These are phyloP conservation scores for Romanogobio albipinnatus DNA, from an alignment of 2,113 vertebrate species.

Conservation along the genomic window DNA sequence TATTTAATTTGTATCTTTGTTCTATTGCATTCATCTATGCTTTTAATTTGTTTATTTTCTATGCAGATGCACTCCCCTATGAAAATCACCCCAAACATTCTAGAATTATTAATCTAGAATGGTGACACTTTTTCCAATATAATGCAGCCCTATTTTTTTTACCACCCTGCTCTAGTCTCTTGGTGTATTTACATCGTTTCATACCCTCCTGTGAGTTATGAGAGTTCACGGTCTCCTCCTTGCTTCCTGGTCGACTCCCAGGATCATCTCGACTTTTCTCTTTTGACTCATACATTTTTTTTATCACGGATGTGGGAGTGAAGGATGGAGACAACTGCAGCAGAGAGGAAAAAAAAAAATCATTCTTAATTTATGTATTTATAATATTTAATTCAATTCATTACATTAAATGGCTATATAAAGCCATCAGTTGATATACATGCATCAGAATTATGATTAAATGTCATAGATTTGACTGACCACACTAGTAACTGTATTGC, in stretches of 20 bases:
- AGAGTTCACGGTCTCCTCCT: slow-evolving; percentile 80
- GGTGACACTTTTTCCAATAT: neutral
- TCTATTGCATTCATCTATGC: too few species aligned
- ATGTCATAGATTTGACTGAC: slow-evolving; percentile 71
- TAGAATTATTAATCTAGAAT: too few species aligned
- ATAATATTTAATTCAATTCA: too few species aligned
- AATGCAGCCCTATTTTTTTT: too few species aligned
- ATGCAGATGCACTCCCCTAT: too few species aligned
- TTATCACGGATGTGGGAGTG: slow-evolving; percentile 97
- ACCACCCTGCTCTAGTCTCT: neutral
- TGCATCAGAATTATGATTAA: neutral
- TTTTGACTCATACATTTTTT: slow-evolving; percentile 98
- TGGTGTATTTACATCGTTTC: neutral
- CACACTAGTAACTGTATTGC: slow-evolving; percentile 91
- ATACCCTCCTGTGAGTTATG: slow-evolving; percentile 85
- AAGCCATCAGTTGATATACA: neutral
- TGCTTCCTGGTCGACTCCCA: slow-evolving; percentile 76
- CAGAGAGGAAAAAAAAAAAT: neutral
- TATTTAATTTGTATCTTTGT: too few species aligned
- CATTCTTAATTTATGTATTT: too few species aligned
- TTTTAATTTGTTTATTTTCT: too few species aligned
- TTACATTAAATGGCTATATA: neutral
- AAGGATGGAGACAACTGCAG: slow-evolving; percentile 93
- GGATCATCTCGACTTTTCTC: slow-evolving; percentile 93
- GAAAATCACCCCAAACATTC: too few species aligned